Evolutionary conservation across 1,140 invertebrate species (phyloP).

Genomic region (Drosophila azteca): DNA sequence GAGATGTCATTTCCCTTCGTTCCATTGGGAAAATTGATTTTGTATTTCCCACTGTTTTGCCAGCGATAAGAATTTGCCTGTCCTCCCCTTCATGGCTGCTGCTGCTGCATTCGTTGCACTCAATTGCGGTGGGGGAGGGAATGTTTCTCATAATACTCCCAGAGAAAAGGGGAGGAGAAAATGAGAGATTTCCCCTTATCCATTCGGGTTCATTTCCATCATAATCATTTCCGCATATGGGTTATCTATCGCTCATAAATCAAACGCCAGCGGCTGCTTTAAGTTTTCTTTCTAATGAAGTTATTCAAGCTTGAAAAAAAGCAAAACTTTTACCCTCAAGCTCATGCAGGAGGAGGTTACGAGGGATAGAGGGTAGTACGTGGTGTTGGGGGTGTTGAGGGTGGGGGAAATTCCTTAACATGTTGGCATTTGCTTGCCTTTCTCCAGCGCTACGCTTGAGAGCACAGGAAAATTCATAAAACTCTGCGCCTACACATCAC

Average conservation of each 20-base stretch:
- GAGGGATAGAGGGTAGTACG: neutral
- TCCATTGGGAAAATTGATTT: slow-evolving; percentile 70
- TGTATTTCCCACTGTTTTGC: slow-evolving; percentile 43
- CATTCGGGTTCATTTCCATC: slow-evolving; percentile 33
- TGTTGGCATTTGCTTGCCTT: slow-evolving; percentile 58
- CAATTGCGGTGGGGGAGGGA: slow-evolving; percentile 40
- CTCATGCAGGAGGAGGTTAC: slow-evolving; percentile 3
- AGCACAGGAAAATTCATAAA: slow-evolving; percentile 78
- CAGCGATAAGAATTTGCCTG: slow-evolving; percentile 70
- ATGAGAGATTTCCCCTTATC: slow-evolving; percentile 17
- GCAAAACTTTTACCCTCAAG: slow-evolving; percentile 50
- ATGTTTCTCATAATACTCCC: slow-evolving; percentile 54
- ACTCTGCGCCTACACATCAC: slow-evolving; percentile 52
- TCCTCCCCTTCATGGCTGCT: neutral
- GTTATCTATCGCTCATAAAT: slow-evolving; percentile 61
- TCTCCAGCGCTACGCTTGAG: slow-evolving; percentile 56
- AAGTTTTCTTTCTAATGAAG: slow-evolving; percentile 70
- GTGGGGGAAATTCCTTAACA: slow-evolving; percentile 63
- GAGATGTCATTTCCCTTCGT: slow-evolving; percentile 22
- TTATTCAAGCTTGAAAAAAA: slow-evolving; percentile 73
- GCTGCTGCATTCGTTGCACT: slow-evolving; percentile 27
- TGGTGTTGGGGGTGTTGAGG: slow-evolving; percentile 30
- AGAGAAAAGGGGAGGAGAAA: neutral
- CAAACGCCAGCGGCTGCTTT: slow-evolving; percentile 70
- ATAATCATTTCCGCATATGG: slow-evolving; percentile 48